Percentiles rank a stretch among this genome's conserved stretches.
Conservation (phyloP, 1,140 invertebrate species). For the Calliopsis andreniformis region DNA sequence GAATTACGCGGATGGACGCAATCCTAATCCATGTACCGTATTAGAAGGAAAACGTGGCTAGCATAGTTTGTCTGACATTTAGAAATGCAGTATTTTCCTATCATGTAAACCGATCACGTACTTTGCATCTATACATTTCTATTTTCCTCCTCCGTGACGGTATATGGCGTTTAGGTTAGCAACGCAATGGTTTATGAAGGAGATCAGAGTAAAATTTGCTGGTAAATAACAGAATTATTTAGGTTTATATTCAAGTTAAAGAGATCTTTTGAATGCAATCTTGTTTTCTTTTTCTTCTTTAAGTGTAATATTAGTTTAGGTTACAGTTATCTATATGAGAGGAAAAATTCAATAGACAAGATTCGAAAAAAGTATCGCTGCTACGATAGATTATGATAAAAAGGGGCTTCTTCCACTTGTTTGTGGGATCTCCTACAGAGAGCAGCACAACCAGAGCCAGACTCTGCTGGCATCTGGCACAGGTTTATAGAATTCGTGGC, state of each 20-base stretch:
- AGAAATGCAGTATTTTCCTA: too few species aligned
- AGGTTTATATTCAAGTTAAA: background rate
- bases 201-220: background rate
- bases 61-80: too few species aligned
- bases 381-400: constrained; percentile 34
- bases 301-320: background rate
- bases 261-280: too few species aligned
- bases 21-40: too few species aligned
- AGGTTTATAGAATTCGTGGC: constrained; percentile 51
- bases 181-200: background rate
- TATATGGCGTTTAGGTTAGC: background rate
- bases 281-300: background rate
- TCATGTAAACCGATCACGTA: too few species aligned
- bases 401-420: constrained; percentile 26
- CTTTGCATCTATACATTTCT: too few species aligned
- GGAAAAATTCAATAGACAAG: background rate
- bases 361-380: background rate
- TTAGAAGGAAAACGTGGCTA: too few species aligned
- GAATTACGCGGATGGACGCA: too few species aligned
- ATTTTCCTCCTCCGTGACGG: background rate
- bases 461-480: constrained; percentile 68
- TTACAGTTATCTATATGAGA: background rate
- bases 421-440: constrained; percentile 59
- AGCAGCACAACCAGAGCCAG: constrained; percentile 62
- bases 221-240: background rate